A percentile compares a stretch with the other conserved stretches of the same genome.
phyloP scores from a whole-genome alignment of 2,888 invertebrate species.

The Ypsolopha scabrella region DNA sequence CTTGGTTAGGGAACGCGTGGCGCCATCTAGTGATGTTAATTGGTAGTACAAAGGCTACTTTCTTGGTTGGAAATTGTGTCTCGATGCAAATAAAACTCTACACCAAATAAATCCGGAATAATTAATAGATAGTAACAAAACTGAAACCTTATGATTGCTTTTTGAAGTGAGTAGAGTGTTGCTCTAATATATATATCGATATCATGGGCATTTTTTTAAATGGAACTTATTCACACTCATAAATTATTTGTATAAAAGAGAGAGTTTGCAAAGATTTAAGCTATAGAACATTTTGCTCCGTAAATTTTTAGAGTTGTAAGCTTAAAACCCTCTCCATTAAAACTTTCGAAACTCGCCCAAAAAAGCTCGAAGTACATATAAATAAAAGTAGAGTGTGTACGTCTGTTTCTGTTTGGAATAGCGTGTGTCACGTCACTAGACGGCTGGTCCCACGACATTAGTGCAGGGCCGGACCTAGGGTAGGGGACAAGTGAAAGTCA shows the following conservation, averaged over 20 bases:
- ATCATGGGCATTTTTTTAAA: too few species aligned
- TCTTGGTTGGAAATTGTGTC: too few species aligned
- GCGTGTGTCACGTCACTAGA: constrained; percentile 52
- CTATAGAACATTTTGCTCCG: neutral
- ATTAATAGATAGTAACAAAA: neutral
- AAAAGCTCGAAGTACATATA: constrained; percentile 2
- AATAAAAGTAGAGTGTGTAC: constrained; percentile 14
- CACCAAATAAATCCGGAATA: neutral
- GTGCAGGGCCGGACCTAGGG: constrained; percentile 24
- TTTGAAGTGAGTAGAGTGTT: too few species aligned
- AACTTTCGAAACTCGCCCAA: neutral
- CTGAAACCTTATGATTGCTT: constrained; percentile 4
- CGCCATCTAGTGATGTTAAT: neutral
- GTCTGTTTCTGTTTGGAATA: constrained; percentile 29
- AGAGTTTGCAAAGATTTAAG: too few species aligned
- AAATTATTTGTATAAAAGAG: too few species aligned
- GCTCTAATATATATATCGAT: too few species aligned
- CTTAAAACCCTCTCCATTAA: neutral
- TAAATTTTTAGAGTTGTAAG: neutral
- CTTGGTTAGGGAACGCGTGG: neutral
- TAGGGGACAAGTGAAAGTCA: neutral
- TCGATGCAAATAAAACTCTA: neutral
- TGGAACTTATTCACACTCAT: too few species aligned
- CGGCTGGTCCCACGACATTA: constrained; percentile 41
- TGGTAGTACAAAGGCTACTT: too few species aligned